Evolutionary conservation across 1,140 invertebrate species (phyloP).

Genomic region (Magallana gigas): DNA sequence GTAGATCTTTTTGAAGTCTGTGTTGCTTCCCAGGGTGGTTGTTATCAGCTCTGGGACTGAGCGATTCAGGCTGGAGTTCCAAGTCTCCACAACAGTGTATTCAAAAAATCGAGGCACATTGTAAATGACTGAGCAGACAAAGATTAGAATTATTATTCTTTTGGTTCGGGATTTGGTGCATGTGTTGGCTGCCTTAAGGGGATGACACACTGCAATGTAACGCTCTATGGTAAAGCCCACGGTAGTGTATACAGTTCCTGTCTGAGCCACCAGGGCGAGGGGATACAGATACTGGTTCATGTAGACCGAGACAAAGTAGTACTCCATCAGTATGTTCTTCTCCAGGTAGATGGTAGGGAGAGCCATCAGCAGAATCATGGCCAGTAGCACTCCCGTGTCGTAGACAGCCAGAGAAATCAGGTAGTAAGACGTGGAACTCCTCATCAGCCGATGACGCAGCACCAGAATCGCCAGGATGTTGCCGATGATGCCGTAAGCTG

Average conservation of each 20-base stretch:
- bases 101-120: constrained; percentile 83
- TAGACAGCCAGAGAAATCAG: constrained; percentile 76
- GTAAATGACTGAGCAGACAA: constrained; percentile 83
- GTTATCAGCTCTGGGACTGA: constrained; percentile 57
- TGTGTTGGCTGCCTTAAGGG: constrained; percentile 88
- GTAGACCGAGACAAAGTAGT: constrained; percentile 80
- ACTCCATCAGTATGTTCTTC: constrained; percentile 87
- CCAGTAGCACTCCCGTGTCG: constrained; percentile 81
- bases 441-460: constrained; percentile 74
- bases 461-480: constrained; percentile 77
- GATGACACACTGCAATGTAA: constrained; percentile 88
- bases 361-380: constrained; percentile 86
- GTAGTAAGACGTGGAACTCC: constrained; percentile 76
- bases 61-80: constrained; percentile 48
- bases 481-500: constrained; percentile 79
- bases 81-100: constrained; percentile 51
- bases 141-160: constrained; percentile 83
- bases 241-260: constrained; percentile 91
- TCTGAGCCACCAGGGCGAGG: constrained; percentile 86
- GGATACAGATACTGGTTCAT: constrained; percentile 82
- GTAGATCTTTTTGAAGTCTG: constrained; percentile 83
- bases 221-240: constrained; percentile 89
- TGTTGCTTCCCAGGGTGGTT: constrained; percentile 77
- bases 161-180: constrained; percentile 84
- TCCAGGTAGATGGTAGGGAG: constrained; percentile 90